These are phyloP conservation scores for Porites rus DNA, from an alignment of 92 coral and sea anemone species.

Conservation along the genomic window DNA sequence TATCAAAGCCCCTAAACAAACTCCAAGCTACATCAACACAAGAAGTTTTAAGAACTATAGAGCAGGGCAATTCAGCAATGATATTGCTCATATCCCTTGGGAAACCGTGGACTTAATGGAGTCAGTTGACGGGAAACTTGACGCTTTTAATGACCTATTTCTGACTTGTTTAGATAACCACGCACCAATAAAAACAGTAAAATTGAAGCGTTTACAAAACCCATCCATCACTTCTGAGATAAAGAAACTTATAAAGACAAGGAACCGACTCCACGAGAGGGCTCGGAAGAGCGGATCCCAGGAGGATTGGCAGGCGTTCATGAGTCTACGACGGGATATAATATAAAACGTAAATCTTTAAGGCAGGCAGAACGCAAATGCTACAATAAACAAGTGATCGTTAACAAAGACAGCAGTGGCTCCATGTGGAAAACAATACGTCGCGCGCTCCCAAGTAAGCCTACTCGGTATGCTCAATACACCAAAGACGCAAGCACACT, in stretches of 20 bases:
- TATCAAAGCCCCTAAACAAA: conserved; percentile 45
- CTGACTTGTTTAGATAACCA: conserved; percentile 50
- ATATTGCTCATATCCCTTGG: too few relatives aligned
- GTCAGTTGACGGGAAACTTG: conserved; percentile 54
- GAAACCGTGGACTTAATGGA: conserved; percentile 18
- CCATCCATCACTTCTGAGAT: conserved; percentile 52
- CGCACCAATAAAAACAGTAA: conserved; percentile 58
- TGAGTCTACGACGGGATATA: too few relatives aligned
- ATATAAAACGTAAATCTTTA: too few relatives aligned
- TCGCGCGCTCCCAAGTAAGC: too few relatives aligned
- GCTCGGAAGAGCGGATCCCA: conserved; percentile 7
- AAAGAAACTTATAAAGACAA: not conserved
- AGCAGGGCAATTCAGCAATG: conserved; percentile 13
- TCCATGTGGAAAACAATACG: too few relatives aligned
- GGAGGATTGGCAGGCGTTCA: too few relatives aligned
- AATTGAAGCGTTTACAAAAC: conserved; percentile 54
- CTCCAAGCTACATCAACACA: conserved; percentile 6
- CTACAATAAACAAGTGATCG: too few relatives aligned
- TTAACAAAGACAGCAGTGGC: too few relatives aligned
- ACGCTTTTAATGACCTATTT: conserved; percentile 37
- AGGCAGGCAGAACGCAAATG: too few relatives aligned
- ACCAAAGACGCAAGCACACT: too few relatives aligned
- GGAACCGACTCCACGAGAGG: conserved; percentile 40
- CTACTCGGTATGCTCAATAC: too few relatives aligned
- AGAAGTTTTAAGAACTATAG: conserved; percentile 29